A percentile compares a stretch with the other conserved stretches of the same genome.
Conservation (phyloP, 2,797 vertebrate genomes). For the Saxicola maurus region DNA sequence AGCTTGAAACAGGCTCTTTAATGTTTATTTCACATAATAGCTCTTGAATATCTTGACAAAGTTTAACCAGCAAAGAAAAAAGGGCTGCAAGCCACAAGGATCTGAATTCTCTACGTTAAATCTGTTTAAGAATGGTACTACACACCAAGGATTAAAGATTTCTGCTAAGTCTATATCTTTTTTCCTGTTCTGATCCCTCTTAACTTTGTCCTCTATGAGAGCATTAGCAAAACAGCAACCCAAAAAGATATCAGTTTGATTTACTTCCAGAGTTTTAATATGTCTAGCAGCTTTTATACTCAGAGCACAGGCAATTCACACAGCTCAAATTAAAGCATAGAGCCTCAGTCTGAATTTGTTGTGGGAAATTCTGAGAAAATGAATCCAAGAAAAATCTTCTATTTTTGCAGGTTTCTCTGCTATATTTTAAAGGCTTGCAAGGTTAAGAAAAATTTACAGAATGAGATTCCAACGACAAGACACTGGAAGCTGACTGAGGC, state of each 20-base stretch:
- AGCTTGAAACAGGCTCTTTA: background rate
- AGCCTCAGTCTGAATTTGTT: background rate
- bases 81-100: background rate
- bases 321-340: background rate
- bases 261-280: background rate
- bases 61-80: background rate
- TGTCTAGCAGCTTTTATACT: background rate
- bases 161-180: background rate
- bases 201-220: background rate
- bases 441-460: background rate
- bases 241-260: background rate
- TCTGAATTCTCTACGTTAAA: background rate
- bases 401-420: background rate
- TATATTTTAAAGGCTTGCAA: background rate
- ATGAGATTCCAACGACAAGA: background rate
- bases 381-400: background rate
- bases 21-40: background rate
- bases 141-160: background rate
- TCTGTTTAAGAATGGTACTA: background rate
- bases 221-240: background rate
- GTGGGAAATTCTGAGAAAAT: background rate
- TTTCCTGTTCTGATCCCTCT: background rate
- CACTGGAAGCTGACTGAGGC: background rate
- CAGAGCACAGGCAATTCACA: fast-evolving
- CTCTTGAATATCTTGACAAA: background rate